Conservation (phyloP, 2,113 vertebrate species). For the Neogale vison region DNA sequence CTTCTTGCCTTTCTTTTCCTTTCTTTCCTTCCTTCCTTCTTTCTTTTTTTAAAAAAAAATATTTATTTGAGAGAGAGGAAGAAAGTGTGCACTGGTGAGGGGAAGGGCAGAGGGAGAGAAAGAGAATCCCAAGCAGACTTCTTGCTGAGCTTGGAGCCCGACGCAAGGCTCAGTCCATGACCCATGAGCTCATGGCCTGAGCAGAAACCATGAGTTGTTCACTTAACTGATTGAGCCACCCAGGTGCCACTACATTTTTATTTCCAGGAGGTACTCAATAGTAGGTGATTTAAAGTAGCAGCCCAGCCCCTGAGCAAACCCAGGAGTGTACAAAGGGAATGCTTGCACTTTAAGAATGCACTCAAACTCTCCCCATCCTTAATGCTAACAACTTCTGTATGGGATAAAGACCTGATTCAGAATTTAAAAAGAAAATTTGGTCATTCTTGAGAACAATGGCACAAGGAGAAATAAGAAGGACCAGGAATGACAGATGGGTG, state of each 20-base stretch:
- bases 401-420: neutral
- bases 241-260: neutral
- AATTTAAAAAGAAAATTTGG: neutral
- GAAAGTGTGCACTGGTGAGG: neutral
- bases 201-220: neutral
- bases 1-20: neutral
- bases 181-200: neutral
- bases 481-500: neutral
- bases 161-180: neutral
- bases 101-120: neutral
- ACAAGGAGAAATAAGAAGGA: neutral
- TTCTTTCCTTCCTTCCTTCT: no score
- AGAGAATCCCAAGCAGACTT: neutral
- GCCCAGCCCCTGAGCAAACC: neutral
- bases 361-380: neutral
- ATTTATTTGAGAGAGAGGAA: neutral
- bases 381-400: neutral
- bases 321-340: neutral
- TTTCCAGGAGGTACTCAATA: neutral
- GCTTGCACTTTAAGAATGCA: neutral
- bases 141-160: neutral
- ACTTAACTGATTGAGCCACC: neutral
- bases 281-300: neutral
- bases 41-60: neutral
- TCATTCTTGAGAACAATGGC: neutral